A percentile compares a stretch with the other conserved stretches of the same genome.
Evolutionary conservation across 2,113 vertebrate species (phyloP).

Genomic region (Eurystomus gularis): DNA sequence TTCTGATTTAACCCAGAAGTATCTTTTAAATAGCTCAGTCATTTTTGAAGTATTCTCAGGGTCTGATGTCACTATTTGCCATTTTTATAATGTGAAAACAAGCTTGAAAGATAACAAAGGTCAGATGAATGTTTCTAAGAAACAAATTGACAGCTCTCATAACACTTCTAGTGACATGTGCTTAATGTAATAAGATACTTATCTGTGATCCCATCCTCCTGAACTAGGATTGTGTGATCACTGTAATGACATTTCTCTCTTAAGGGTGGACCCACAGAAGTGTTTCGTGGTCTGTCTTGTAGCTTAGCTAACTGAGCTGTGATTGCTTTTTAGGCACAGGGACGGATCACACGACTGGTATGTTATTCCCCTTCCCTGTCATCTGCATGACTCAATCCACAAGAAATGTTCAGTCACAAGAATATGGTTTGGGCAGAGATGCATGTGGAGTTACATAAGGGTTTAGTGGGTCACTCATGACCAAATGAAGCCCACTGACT

Average conservation of each 20-base stretch:
- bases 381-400: not conserved
- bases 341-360: not conserved
- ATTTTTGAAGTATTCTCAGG: not conserved
- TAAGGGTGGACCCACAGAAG: not conserved
- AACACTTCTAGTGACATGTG: not conserved
- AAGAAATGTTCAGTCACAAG: not conserved
- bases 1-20: not conserved
- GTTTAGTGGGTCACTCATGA: not conserved
- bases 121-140: not conserved
- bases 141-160: not conserved
- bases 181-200: not conserved
- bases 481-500: not conserved
- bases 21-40: not conserved
- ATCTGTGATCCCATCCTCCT: not conserved
- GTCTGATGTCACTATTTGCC: not conserved
- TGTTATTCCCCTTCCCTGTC: not conserved
- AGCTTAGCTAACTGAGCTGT: not conserved
- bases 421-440: not conserved
- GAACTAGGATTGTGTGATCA: not conserved
- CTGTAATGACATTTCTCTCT: not conserved
- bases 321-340: not conserved
- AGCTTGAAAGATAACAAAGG: slow-evolving; percentile 7
- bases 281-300: not conserved
- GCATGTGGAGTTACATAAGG: not conserved
- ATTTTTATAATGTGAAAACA: not conserved